Evolutionary conservation across 2,888 invertebrate species (phyloP).

Genomic region (Trichopria drosophilae): DNA sequence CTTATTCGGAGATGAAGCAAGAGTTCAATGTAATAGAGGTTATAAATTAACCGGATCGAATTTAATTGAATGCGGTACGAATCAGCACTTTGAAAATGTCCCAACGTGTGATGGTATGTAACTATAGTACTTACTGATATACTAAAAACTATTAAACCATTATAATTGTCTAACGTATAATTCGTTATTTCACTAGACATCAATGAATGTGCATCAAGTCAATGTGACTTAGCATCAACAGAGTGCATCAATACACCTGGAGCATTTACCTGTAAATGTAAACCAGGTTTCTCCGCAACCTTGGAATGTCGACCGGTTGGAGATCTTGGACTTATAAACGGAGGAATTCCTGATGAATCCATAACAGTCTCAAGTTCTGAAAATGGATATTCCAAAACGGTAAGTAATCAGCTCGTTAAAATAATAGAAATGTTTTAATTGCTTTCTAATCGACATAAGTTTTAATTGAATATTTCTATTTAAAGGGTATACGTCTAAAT

Average conservation of each 20-base stretch:
- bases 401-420: constrained; percentile 55
- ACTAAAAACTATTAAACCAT: too few species aligned
- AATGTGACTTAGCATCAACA: constrained; percentile 88
- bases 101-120: constrained; percentile 81
- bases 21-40: constrained; percentile 89
- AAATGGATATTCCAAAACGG: constrained; percentile 79
- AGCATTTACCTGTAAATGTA: constrained; percentile 86
- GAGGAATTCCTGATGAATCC: constrained; percentile 87
- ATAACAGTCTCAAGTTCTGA: constrained; percentile 84
- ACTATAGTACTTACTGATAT: background rate
- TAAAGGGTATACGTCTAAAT: constrained; percentile 79
- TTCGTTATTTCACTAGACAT: constrained; percentile 64
- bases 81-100: constrained; percentile 79
- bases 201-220: constrained; percentile 85
- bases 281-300: constrained; percentile 79
- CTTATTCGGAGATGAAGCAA: constrained; percentile 85
- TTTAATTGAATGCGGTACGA: constrained; percentile 81
- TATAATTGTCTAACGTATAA: background rate
- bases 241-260: constrained; percentile 88
- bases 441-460: background rate
- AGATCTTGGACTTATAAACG: constrained; percentile 84
- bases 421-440: constrained; percentile 4
- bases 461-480: background rate
- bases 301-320: constrained; percentile 88
- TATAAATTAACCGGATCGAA: constrained; percentile 84